phyloP scores from a whole-genome alignment of 2,888 invertebrate genomes.

The Tribolium freemani region DNA sequence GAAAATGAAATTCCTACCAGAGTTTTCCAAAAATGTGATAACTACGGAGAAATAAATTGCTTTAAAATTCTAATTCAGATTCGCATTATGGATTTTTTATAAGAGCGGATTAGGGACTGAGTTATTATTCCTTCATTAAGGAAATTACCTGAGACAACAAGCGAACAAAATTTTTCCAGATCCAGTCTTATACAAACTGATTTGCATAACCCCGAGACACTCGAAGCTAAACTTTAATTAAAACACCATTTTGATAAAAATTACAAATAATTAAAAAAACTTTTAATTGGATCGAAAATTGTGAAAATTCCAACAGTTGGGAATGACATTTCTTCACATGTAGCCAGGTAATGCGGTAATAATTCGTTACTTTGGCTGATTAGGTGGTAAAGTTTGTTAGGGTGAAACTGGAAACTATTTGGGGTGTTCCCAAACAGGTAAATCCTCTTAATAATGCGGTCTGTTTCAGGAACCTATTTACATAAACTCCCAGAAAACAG shows the following conservation, averaged over 20 bases:
- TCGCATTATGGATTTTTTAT: constrained; percentile 39
- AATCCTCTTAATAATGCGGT: constrained; percentile 60
- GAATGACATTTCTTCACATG: not conserved
- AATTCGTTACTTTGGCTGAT: constrained; percentile 45
- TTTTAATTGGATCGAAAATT: constrained; percentile 40
- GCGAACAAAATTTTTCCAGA: not conserved
- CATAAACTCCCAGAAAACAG: constrained; percentile 44
- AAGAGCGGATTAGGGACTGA: constrained; percentile 7
- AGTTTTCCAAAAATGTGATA: not conserved
- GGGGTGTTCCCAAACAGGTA: constrained; percentile 54
- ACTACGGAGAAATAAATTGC: constrained; percentile 39
- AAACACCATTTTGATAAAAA: not conserved
- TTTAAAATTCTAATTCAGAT: constrained; percentile 43
- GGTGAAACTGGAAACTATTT: constrained; percentile 35
- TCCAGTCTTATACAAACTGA: not conserved
- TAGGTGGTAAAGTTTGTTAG: constrained; percentile 45
- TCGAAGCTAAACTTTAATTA: constrained; percentile 6
- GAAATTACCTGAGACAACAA: constrained; percentile 34
- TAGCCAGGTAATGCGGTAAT: constrained; percentile 8
- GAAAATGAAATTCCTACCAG: constrained; percentile 5
- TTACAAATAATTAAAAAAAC: constrained; percentile 15
- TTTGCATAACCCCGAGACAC: not conserved
- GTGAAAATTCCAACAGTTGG: not conserved
- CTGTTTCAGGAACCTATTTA: constrained; percentile 58
- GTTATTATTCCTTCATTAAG: constrained; percentile 40